A percentile compares a stretch with the other conserved stretches of the same genome.
Evolutionary conservation across 2,113 vertebrate genomes (phyloP).

Genomic region (Addax nasomaculatus): DNA sequence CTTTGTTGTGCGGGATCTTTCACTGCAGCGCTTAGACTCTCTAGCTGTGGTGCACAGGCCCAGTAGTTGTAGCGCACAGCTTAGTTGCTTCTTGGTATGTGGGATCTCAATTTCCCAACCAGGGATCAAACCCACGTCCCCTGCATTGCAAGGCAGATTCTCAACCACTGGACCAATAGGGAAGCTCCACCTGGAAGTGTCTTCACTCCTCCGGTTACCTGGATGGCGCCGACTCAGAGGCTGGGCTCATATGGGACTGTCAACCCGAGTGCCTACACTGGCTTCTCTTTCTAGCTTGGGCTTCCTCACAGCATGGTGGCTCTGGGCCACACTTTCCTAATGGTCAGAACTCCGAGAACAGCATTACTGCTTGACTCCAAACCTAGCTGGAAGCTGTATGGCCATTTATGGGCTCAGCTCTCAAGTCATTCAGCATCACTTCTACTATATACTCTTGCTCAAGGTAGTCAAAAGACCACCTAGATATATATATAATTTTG

Average conservation of each 20-base stretch:
- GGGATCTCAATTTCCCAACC: background rate
- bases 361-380: background rate
- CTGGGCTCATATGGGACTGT: background rate
- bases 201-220: background rate
- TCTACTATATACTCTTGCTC: background rate
- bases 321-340: background rate
- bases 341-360: background rate
- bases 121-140: background rate
- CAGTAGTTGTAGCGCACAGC: background rate
- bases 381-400: rapidly evolving
- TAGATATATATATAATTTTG: background rate
- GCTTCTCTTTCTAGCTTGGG: background rate
- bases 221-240: background rate
- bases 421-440: background rate
- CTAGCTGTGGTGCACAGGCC: background rate
- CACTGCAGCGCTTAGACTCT: background rate
- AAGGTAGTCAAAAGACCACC: background rate
- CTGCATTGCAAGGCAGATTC: background rate
- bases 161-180: background rate
- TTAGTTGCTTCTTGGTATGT: background rate
- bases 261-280: background rate
- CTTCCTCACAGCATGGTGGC: background rate
- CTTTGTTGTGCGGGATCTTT: background rate
- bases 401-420: background rate
- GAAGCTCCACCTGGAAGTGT: background rate